Percentiles rank a stretch among this genome's conserved stretches.
Conservation (phyloP, 2,113 vertebrate species). For the Lamprotornis superbus region DNA sequence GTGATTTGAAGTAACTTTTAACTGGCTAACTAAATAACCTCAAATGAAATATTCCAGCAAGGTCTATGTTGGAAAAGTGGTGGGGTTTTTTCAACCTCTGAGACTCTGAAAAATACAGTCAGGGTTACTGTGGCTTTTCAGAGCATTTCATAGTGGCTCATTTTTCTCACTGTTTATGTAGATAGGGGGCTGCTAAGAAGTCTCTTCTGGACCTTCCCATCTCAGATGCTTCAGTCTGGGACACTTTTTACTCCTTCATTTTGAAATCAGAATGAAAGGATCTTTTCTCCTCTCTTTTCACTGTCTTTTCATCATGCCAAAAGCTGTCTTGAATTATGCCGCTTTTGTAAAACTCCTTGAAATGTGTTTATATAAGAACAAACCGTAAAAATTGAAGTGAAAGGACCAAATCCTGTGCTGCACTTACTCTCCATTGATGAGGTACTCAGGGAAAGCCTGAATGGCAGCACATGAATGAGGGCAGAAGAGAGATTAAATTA, state of each 20-base stretch:
- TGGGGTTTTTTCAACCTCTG: not conserved
- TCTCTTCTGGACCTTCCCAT: not conserved
- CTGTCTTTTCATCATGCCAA: constrained; percentile 33
- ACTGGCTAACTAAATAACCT: not conserved
- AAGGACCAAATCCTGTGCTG: constrained; percentile 14
- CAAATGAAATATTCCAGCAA: not conserved
- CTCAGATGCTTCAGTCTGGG: not conserved
- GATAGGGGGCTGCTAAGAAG: not conserved
- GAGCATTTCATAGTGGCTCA: not conserved
- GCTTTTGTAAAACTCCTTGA: constrained; percentile 45
- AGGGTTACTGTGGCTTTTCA: not conserved
- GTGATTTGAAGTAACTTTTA: not conserved
- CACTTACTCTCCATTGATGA: not conserved
- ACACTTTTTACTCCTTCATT: not conserved
- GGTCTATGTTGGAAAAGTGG: not conserved
- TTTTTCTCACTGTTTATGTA: not conserved
- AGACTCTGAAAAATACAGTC: not conserved
- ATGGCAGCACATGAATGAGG: constrained; percentile 14
- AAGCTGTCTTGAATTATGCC: constrained; percentile 47
- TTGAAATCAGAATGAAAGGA: constrained; percentile 16
- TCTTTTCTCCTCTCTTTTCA: constrained; percentile 26
- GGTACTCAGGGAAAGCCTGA: constrained; percentile 1
- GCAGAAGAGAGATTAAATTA: constrained; percentile 14
- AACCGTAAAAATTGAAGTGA: constrained; percentile 48
- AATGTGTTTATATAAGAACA: constrained; percentile 38